A percentile compares a stretch with the other conserved stretches of the same genome.
These are phyloP conservation scores for Pterophyllum scalare DNA, from an alignment of 2,113 vertebrate species.

Conservation along the genomic window DNA sequence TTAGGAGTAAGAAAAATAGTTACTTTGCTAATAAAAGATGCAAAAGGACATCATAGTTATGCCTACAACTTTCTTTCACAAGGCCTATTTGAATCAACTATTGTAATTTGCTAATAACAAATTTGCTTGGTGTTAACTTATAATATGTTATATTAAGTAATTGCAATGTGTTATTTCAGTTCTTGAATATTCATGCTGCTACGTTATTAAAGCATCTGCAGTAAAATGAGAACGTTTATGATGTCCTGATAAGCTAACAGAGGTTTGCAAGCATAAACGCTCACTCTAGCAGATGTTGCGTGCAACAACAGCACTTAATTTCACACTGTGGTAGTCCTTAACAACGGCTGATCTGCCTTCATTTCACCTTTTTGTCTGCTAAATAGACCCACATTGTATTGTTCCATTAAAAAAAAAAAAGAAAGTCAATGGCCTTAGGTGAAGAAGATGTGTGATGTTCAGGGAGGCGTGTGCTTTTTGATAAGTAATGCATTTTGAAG, in stretches of 20 bases:
- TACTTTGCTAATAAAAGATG: background rate
- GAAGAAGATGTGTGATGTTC: conserved; percentile 27
- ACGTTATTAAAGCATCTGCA: conserved; percentile 27
- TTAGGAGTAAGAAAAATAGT: background rate
- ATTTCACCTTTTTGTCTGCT: conserved; percentile 52
- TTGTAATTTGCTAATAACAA: background rate
- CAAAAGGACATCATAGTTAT: background rate
- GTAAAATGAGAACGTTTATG: conserved; percentile 33
- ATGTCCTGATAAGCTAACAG: conserved; percentile 54
- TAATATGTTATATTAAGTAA: conserved; percentile 3
- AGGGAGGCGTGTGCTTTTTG: conserved; percentile 11
- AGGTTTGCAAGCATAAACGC: conserved; percentile 53
- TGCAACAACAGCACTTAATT: conserved; percentile 65
- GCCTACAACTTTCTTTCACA: background rate
- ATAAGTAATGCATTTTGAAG: conserved; percentile 37
- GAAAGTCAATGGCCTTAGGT: conserved; percentile 37
- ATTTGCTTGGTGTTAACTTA: conserved; percentile 13
- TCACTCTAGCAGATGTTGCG: conserved; percentile 50
- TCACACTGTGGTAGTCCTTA: conserved; percentile 64
- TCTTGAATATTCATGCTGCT: conserved; percentile 45
- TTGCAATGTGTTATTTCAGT: background rate
- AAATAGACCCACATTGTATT: conserved; percentile 38
- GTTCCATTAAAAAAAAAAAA: conserved; percentile 5
- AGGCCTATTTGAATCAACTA: background rate
- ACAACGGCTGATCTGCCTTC: conserved; percentile 68